A percentile compares a stretch with the other conserved stretches of the same genome.
These are phyloP conservation scores for Oscheius sp. DNA, from an alignment of 2,888 invertebrate genomes.

Conservation along the genomic window DNA sequence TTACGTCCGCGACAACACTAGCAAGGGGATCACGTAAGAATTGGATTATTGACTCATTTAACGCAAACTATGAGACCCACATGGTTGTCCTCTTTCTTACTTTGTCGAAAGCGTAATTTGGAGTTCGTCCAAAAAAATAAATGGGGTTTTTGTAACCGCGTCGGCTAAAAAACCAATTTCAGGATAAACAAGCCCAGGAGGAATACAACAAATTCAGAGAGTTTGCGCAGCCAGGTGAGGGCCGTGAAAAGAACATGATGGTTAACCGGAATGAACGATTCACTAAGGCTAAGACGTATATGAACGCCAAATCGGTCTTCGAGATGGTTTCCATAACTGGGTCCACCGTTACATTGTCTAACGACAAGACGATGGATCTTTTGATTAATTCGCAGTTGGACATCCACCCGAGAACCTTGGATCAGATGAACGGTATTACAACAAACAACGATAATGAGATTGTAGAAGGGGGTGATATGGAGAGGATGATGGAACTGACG, in stretches of 20 bases:
- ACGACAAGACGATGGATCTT: conserved; percentile 11
- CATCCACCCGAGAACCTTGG: conserved; percentile 10
- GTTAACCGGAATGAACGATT: conserved; percentile 11
- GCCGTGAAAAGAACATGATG: neutral
- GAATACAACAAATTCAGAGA: neutral
- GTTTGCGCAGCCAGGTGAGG: too few species aligned
- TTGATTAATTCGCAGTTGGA: conserved; percentile 4
- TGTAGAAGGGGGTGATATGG: too few species aligned
- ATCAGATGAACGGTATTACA: conserved; percentile 8
- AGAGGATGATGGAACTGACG: conserved; percentile 7
- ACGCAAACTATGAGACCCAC: too few species aligned
- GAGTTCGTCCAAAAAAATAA: too few species aligned
- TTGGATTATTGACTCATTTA: too few species aligned
- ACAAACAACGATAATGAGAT: too few species aligned
- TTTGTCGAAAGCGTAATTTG: too few species aligned
- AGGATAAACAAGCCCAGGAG: neutral
- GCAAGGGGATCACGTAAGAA: too few species aligned
- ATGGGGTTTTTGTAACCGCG: too few species aligned
- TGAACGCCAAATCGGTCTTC: conserved; percentile 26
- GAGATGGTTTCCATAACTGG: neutral
- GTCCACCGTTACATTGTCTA: conserved; percentile 3
- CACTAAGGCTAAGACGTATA: neutral
- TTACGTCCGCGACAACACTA: too few species aligned
- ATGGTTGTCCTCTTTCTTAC: too few species aligned
- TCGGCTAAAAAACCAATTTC: too few species aligned